Evolutionary conservation across 2,797 vertebrate genomes (phyloP).

Genomic region (Hafferia zeledoni): DNA sequence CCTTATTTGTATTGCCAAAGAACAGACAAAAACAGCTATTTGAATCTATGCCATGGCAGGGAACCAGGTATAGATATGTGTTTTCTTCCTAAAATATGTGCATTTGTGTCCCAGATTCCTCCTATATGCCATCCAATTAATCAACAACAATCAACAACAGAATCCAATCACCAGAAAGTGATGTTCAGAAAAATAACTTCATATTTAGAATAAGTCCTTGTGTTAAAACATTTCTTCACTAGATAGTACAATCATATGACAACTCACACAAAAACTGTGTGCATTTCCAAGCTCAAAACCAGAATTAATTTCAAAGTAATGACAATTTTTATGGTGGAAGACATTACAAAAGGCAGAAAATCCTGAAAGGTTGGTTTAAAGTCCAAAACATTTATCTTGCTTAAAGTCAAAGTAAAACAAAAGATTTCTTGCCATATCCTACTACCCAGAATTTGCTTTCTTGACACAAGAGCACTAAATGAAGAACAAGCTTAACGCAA

Average conservation of each 20-base stretch:
- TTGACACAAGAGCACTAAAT: rapidly evolving
- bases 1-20: not conserved
- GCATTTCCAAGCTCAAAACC: not conserved
- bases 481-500: not conserved
- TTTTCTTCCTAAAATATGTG: not conserved
- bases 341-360: not conserved
- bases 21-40: not conserved
- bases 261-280: not conserved
- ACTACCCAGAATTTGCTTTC: not conserved
- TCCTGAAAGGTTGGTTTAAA: not conserved
- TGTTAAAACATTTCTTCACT: not conserved
- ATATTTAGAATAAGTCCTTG: not conserved
- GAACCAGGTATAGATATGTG: not conserved
- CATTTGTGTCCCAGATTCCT: not conserved
- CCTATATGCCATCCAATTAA: not conserved
- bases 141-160: not conserved
- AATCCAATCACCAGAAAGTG: not conserved
- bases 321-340: not conserved
- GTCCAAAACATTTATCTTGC: not conserved
- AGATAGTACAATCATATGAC: not conserved
- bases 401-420: not conserved
- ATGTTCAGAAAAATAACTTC: not conserved
- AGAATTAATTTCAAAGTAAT: not conserved
- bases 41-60: not conserved
- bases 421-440: not conserved